A percentile compares a stretch with the other conserved stretches of the same genome.
Conservation (phyloP, 2,888 invertebrate species). For the Villa cingulata region DNA sequence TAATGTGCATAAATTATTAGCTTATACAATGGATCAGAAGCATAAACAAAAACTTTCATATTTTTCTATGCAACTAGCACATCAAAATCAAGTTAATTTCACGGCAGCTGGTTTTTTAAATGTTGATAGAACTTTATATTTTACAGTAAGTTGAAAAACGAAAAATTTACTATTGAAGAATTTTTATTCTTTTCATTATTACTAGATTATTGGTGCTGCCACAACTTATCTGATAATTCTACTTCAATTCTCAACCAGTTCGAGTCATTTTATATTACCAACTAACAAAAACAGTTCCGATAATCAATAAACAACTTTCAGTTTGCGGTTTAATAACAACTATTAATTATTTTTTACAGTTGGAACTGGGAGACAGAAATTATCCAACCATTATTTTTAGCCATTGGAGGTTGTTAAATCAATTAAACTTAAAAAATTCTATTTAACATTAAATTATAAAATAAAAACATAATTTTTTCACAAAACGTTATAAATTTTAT, state of each 20-base stretch:
- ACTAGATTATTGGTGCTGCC: slow-evolving; percentile 33
- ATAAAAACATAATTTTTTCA: too few relatives aligned
- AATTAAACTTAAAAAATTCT: too few relatives aligned
- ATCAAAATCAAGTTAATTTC: slow-evolving; percentile 32
- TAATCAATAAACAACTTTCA: too few relatives aligned
- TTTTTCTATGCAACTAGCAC: slow-evolving; percentile 34
- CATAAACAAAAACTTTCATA: slow-evolving; percentile 30
- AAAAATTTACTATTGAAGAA: not conserved
- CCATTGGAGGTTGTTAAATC: too few relatives aligned
- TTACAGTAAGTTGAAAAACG: slow-evolving; percentile 25
- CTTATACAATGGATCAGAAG: slow-evolving; percentile 25
- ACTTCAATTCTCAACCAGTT: slow-evolving; percentile 27
- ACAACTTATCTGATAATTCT: slow-evolving; percentile 36
- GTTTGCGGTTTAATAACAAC: too few relatives aligned
- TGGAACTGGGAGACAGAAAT: too few relatives aligned
- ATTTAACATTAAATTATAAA: too few relatives aligned
- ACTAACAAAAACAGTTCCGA: too few relatives aligned
- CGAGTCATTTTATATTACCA: too few relatives aligned
- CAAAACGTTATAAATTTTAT: too few relatives aligned
- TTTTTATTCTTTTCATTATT: slow-evolving; percentile 2
- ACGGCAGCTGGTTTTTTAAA: slow-evolving; percentile 36
- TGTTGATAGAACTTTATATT: slow-evolving; percentile 34
- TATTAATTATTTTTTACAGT: too few relatives aligned
- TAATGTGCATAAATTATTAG: slow-evolving; percentile 30
- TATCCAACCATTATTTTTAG: too few relatives aligned